Percentiles rank a stretch among this genome's conserved stretches.
Evolutionary conservation across 1,140 invertebrate genomes (phyloP).

Genomic region (Dreissena rostriformis): DNA sequence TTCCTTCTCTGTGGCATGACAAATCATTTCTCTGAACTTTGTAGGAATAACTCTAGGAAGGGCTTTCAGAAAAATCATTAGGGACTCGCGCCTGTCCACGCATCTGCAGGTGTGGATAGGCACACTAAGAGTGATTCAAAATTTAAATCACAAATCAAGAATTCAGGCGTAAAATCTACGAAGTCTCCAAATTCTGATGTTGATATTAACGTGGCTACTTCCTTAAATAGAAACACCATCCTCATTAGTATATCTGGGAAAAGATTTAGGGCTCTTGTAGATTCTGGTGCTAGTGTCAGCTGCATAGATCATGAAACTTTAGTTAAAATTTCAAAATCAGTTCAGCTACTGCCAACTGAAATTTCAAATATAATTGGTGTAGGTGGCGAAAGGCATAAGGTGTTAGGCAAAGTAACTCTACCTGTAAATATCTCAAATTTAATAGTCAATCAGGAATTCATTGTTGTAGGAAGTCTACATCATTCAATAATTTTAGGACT

Average conservation of each 20-base stretch:
- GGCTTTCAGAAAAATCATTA: constrained; percentile 31
- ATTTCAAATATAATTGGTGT: constrained; percentile 13
- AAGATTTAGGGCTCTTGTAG: constrained; percentile 43
- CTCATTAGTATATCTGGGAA: constrained; percentile 31
- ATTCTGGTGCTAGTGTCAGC: constrained; percentile 54
- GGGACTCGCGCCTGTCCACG: constrained; percentile 55
- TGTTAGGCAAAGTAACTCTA: constrained; percentile 14
- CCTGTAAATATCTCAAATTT: constrained; percentile 15
- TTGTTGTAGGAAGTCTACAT: constrained; percentile 53
- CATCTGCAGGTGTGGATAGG: constrained; percentile 32
- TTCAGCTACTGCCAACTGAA: neutral
- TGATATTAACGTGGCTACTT: constrained; percentile 34
- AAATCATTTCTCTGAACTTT: neutral
- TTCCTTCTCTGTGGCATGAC: too few relatives aligned
- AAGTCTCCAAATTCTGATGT: neutral
- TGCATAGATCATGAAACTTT: neutral
- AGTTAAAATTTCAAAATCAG: neutral
- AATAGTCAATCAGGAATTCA: constrained; percentile 10
- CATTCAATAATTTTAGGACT: constrained; percentile 57
- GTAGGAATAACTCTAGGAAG: neutral
- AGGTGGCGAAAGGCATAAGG: constrained; percentile 34
- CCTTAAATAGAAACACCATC: constrained; percentile 48
- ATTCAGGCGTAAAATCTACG: neutral
- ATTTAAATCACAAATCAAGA: neutral
- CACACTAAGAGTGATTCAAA: constrained; percentile 1